Base-by-base conservation (phyloP, 2,113 vertebrate species). In the Chrysemys picta region DNA sequence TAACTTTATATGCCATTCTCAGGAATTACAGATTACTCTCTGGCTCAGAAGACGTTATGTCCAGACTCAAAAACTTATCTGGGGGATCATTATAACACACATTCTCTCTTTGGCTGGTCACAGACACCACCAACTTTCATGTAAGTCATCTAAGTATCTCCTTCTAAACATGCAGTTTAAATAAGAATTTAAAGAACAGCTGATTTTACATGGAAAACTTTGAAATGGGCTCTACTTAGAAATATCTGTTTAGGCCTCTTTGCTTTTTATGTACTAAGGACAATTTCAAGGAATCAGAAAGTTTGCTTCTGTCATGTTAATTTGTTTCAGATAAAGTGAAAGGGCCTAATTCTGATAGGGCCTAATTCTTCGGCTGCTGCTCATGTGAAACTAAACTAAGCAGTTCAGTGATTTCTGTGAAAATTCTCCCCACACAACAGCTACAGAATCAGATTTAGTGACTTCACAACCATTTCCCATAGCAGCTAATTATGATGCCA, bases 101-200 rank as follows among this genome's bases (percentile, higher is more conserved):
- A 95, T 82, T 98, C 95, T 65, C 96, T 98, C 42, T 97, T 98
- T 1, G 97, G 96, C 59, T 98, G 95, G 93, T 92, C 95, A 62
- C 89, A 97, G 93, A 96, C 94, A n/a, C 78, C 38, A 94, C 52
- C 95, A 82, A 97, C 97, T 52, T 98, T 97, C 93, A 84, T 92
- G 96, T 98, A 94, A 96, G 91, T 94, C 91, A 76, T 89, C 57
- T 45, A 45, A 91, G 56, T 82, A 84, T 89, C 91, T 96, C 47
- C 35, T 76, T 88, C 54, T 72, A 86, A 89, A 91, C 75, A 81
- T 7, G 14, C 52, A 45, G 52, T 17, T 78, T 72, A 81, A 87
- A 84, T 53, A 17, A 59, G 53, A 9, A 17, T 80, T 84, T 78
- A 17, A 78, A 82, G 90, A 89, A 35, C 59, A 2, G 1, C 5